Evolutionary conservation across 1,140 invertebrate genomes (phyloP), one percentile per base, ranked within the genome.

Genomic region (Paracyclopina nana): DNA sequence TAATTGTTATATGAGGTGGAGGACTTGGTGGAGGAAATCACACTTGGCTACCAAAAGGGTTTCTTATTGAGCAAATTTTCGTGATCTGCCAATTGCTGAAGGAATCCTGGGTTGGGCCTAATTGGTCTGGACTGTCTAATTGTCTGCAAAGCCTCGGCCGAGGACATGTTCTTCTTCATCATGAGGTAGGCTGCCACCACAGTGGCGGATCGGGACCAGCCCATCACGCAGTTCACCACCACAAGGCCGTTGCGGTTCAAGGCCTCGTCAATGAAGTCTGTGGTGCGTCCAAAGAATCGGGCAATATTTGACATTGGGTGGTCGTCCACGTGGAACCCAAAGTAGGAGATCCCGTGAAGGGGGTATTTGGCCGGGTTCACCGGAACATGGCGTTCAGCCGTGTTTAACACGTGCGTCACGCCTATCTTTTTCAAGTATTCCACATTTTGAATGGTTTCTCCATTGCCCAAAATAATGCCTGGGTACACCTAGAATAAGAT

Each of bases 281-380:
- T 52, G 12, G 50, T 52, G 5, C 50, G 38, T 8, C 22, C 14
- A 45, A 52, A 52, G 27, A 25, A 38, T 44, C 50, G 31, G 31
- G 50, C 42, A 2, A 52, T 52, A 44, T 52, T 52, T 2, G 34
- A 16, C 9, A 18, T 26, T 12, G 50, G 50, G 16, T 46, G 34
- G 30, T 52, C 50, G 26, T 52, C 50, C 3, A 52, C 50, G 28
- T 52, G 50, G 40, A 52, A 52, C 12, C 50, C 50, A 27, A 45
- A 52, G 34, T 52, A 52, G 31, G 16, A 22, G 31, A 52, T 52
- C 3, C 41, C 41, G 26, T 52, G 40, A 18, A 44, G 34, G n/a
- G 31, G 16, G 27, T 52, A 52, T 27, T 44, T 52, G 18, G 20
- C 26, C 6, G 50, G 50, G 14, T 52, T 52, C 3, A 52, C 50